Conservation (phyloP, 2,888 invertebrate species). For the Barypeithes pellucidus region DNA sequence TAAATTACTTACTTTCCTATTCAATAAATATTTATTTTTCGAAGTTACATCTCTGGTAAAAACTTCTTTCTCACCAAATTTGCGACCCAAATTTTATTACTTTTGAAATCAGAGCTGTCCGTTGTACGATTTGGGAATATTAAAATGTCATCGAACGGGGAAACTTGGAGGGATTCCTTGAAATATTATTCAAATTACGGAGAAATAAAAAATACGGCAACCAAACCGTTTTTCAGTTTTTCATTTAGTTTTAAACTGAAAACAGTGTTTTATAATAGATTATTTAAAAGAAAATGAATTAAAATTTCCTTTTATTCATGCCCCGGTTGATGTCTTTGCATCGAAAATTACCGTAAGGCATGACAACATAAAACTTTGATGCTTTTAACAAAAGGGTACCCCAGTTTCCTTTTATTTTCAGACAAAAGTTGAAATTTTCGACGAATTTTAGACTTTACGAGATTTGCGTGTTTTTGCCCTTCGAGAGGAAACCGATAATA, state of each 20-base stretch:
- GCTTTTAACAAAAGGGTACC: conserved; percentile 23
- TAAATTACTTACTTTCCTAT: too few species aligned
- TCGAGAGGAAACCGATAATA: conserved; percentile 6
- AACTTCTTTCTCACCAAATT: conserved; percentile 15
- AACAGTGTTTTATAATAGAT: conserved; percentile 6
- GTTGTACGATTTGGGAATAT: conserved; percentile 23
- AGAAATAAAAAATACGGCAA: conserved; percentile 1
- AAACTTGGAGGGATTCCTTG: neutral
- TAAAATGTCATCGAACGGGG: conserved; percentile 16
- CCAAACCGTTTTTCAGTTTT: neutral
- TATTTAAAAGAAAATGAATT: conserved; percentile 3
- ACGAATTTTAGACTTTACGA: conserved; percentile 7
- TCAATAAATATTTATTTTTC: neutral
- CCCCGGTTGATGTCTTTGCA: conserved; percentile 13
- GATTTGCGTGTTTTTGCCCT: conserved; percentile 8
- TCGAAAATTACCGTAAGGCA: conserved; percentile 21
- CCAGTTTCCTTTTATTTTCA: conserved; percentile 5
- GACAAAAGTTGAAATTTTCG: conserved; percentile 20
- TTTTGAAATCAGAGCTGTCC: conserved; percentile 26
- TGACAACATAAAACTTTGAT: conserved; percentile 22
- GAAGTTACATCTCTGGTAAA: conserved; percentile 6
- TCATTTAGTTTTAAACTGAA: neutral
- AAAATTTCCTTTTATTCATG: conserved; percentile 18
- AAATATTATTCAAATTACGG: conserved; percentile 23
- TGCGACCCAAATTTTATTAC: conserved; percentile 24